Conservation (phyloP, 2,113 vertebrate species). For the Sebastes fasciatus region DNA sequence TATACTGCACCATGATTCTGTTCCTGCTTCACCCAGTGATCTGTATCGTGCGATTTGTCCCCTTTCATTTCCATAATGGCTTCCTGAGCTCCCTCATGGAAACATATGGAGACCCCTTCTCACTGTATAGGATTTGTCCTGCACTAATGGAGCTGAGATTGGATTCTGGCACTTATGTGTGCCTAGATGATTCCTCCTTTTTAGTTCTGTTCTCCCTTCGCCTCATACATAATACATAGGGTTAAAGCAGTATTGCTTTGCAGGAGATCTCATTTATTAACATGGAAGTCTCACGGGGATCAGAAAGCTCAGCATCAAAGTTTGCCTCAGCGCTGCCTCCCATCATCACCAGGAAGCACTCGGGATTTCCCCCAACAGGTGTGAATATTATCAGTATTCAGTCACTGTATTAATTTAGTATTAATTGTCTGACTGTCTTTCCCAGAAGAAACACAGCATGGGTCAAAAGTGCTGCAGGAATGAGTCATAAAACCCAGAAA, state of each 20-base stretch:
- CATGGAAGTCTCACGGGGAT: conserved; percentile 80
- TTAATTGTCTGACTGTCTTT: background rate
- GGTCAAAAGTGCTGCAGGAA: no score
- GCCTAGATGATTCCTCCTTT: conserved; percentile 84
- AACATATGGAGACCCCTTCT: conserved; percentile 81
- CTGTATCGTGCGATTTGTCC: conserved; percentile 81
- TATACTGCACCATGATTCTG: conserved; percentile 70
- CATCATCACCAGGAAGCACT: conserved; percentile 57
- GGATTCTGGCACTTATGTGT: conserved; percentile 84
- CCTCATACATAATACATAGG: conserved; percentile 86
- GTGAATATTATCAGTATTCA: conserved; percentile 40
- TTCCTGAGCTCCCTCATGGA: conserved; percentile 81
- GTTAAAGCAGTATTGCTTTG: conserved; percentile 83
- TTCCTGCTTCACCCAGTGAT: conserved; percentile 76
- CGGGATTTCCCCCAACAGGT: conserved; percentile 68
- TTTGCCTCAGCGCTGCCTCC: conserved; percentile 61
- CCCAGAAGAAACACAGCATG: background rate
- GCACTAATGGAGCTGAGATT: conserved; percentile 87
- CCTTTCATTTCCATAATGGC: conserved; percentile 87
- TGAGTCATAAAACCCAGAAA: no score
- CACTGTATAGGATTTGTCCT: conserved; percentile 83
- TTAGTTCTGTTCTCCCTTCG: conserved; percentile 79
- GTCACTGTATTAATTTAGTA: conserved; percentile 24
- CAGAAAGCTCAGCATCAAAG: conserved; percentile 76
- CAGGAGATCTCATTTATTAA: conserved; percentile 84